Base-by-base conservation (phyloP, 1,140 invertebrate species). In the Diplogasteroides magnus region DNA sequence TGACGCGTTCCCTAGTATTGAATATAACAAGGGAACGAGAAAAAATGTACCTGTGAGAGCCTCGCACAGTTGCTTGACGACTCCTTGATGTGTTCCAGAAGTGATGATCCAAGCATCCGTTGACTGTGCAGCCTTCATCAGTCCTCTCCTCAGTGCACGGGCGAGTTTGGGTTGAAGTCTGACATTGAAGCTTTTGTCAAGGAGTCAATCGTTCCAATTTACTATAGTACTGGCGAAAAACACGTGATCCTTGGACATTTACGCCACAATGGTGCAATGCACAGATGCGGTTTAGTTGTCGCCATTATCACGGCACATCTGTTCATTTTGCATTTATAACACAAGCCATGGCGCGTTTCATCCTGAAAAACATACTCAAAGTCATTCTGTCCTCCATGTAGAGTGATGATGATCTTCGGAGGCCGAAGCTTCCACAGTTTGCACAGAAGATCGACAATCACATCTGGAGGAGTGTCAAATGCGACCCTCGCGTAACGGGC, bases 61-160 rank as follows among this genome's bases (percentile, higher is more conserved):
- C 3, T 64, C 68, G 28, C 72, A 64, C 26, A 78, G 61, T 62
- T 75, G 75, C n/a, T 28, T 48, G 1, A 77, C 70, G 11, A 78
- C 83, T 92, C 93, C 93, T 79, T 93, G 94, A 84, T 97, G 95
- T 29, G 92, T 94, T 77, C 94, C 94, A 69, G 91, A 91, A 1
- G 93, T 96, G 76, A 97, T 92, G 76, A 97, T 93, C 94, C 94
- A 97, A 27, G 93, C 93, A 2, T 92, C 93, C 1, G 94, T 97
- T 6, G 94, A 97, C 83, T 95, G 93, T 0, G 94, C 95, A 57
- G 94, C 94, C 84, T 95, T 96, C 23, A 98, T 84, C 57, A 98
- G 86, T 19, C 95, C 95, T 84, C 95, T 94, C 59, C 93, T 87
- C 71, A 96, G 87, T 19, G 97, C 90, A 82, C 94, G 92, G 79